phyloP scores from a whole-genome alignment of 2,888 invertebrate species.

The Dorcus parallelipipedus region DNA sequence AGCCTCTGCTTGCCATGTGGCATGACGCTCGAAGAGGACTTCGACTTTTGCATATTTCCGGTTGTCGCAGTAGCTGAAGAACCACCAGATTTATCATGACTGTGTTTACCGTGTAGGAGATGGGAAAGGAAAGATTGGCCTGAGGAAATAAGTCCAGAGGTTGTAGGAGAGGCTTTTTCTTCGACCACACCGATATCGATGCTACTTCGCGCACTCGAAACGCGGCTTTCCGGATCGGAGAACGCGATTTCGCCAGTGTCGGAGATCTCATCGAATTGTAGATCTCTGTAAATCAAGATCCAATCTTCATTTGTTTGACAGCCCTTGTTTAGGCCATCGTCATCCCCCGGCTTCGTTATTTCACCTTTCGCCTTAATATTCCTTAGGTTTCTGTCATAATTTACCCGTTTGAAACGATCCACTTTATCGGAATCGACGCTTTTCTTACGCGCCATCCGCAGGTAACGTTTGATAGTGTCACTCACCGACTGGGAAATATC shows the following conservation, averaged over 20 bases:
- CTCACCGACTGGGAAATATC: conserved; percentile 84
- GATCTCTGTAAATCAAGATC: conserved; percentile 59
- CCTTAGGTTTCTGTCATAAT: conserved; percentile 79
- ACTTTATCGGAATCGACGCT: conserved; percentile 77
- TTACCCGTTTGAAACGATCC: conserved; percentile 81
- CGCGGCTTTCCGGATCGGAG: conserved; percentile 44
- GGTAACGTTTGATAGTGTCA: conserved; percentile 80
- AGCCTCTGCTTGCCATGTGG: conserved; percentile 68
- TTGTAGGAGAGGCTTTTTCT: conserved; percentile 46
- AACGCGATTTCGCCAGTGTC: conserved; percentile 35
- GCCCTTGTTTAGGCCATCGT: conserved; percentile 72
- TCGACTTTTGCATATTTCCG: conserved; percentile 83
- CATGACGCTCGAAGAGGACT: conserved; percentile 83
- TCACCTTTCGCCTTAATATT: conserved; percentile 78
- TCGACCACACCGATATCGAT: conserved; percentile 51
- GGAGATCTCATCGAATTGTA: conserved; percentile 46
- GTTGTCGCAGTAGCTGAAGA: conserved; percentile 50
- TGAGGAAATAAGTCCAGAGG: conserved; percentile 51
- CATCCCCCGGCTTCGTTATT: conserved; percentile 72
- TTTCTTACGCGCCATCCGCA: conserved; percentile 85
- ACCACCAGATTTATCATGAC: conserved; percentile 32
- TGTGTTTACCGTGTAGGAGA: conserved; percentile 56
- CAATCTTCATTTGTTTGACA: conserved; percentile 76
- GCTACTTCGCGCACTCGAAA: conserved; percentile 55
- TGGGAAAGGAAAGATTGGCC: conserved; percentile 64